Percentiles rank a stretch among this genome's conserved stretches.
Conservation (phyloP, 2,113 vertebrate genomes). For the Rana temporaria region DNA sequence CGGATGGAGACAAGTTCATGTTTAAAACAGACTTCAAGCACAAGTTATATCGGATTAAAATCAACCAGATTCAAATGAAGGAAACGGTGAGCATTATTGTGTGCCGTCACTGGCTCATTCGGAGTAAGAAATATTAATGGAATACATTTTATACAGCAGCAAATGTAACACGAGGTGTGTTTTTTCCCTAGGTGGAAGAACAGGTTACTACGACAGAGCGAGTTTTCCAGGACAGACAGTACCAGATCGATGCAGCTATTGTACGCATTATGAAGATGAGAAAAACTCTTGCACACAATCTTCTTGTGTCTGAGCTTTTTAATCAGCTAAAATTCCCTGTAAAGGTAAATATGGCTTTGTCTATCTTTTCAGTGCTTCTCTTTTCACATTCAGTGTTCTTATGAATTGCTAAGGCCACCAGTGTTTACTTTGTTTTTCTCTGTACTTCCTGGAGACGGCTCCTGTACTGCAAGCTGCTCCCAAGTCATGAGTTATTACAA, state of each 20-base stretch:
- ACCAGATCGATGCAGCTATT: constrained; percentile 93
- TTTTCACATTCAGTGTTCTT: background rate
- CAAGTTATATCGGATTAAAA: constrained; percentile 83
- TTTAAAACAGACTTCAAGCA: constrained; percentile 82
- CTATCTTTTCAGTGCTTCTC: background rate
- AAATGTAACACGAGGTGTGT: background rate
- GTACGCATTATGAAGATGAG: constrained; percentile 97
- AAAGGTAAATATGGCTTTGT: constrained; percentile 76
- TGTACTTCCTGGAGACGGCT: no score
- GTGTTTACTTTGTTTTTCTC: no score
- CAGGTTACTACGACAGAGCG: constrained; percentile 92
- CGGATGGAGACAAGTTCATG: constrained; percentile 78
- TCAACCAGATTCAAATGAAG: constrained; percentile 87
- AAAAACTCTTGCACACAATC: constrained; percentile 90
- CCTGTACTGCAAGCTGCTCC: no score
- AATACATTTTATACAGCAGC: no score
- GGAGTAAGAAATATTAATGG: no score
- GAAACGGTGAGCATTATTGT: constrained; percentile 75
- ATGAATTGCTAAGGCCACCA: no score
- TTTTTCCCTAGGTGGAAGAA: constrained; percentile 84
- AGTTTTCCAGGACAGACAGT: constrained; percentile 92
- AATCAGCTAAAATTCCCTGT: constrained; percentile 95
- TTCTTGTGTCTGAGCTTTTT: constrained; percentile 91
- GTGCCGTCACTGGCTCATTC: no score
- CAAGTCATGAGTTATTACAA: background rate